Conservation (phyloP, 2,113 vertebrate species). For the Hyperopisus bebe region DNA sequence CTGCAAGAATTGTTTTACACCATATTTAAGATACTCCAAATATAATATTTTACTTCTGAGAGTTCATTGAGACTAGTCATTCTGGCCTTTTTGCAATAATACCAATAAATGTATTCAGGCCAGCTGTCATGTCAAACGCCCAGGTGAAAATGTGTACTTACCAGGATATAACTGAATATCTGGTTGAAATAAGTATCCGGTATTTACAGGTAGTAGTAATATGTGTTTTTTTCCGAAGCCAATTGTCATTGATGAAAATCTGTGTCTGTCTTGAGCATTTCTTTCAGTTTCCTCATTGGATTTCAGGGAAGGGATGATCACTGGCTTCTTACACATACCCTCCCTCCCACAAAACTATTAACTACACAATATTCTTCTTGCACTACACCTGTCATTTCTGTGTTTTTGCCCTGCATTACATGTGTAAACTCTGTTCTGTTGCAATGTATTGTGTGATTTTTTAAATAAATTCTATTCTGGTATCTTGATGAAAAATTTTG, state of each 20-base stretch:
- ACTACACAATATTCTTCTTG: neutral
- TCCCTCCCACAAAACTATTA: neutral
- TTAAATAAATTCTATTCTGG: neutral
- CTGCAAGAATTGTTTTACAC: neutral
- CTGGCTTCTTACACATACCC: neutral
- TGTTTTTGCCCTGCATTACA: neutral
- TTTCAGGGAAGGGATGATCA: neutral
- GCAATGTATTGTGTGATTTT: neutral
- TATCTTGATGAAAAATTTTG: neutral
- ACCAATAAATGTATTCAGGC: neutral
- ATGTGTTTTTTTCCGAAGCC: neutral
- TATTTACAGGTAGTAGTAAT: neutral
- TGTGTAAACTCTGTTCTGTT: neutral
- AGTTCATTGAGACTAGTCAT: neutral
- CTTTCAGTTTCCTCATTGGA: neutral
- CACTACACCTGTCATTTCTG: neutral
- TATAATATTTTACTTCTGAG: neutral
- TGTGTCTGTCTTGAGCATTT: neutral
- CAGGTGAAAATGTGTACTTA: neutral
- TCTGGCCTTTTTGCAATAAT: neutral
- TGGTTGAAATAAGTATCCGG: neutral
- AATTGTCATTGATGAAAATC: neutral
- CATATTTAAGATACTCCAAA: neutral
- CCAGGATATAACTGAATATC: neutral
- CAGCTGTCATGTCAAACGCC: neutral